Evolutionary conservation across 2,113 vertebrate genomes (phyloP).

Genomic region (Lycaon pictus): DNA sequence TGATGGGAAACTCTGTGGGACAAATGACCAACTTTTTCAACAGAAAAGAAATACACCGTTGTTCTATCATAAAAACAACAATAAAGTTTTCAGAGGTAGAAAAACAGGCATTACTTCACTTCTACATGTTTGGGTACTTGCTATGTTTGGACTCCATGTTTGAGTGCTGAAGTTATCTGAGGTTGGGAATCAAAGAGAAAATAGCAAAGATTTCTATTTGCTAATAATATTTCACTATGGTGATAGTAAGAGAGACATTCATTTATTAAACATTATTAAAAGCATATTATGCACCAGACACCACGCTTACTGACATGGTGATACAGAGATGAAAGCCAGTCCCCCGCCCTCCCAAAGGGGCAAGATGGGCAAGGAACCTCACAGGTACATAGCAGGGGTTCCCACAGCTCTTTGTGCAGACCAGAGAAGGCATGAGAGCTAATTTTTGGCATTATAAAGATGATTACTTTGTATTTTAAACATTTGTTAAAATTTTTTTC

Average conservation of each 20-base stretch:
- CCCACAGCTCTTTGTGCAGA: background rate
- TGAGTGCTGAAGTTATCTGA: slow-evolving; percentile 3
- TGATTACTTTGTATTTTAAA: slow-evolving; percentile 39
- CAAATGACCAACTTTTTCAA: background rate
- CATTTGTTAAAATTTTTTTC: background rate
- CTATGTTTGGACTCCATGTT: background rate
- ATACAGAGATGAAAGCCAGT: slow-evolving; percentile 55
- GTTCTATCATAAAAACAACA: background rate
- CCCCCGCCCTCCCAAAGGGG: background rate
- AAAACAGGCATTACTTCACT: background rate
- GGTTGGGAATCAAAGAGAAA: slow-evolving; percentile 50
- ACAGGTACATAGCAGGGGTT: background rate
- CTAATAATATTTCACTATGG: slow-evolving; percentile 22
- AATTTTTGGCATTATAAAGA: background rate
- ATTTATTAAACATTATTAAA: slow-evolving; percentile 63
- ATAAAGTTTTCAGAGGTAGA: background rate
- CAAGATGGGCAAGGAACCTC: background rate
- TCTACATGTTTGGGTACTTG: background rate
- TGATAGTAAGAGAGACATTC: slow-evolving; percentile 7
- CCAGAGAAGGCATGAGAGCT: background rate
- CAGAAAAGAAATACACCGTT: background rate
- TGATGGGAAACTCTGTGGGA: background rate
- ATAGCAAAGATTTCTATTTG: slow-evolving; percentile 49
- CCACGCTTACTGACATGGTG: slow-evolving; percentile 14
- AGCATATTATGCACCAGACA: slow-evolving; percentile 1